Evolutionary conservation across 92 coral and sea anemone genomes (phyloP), one percentile per base, ranked within the genome.

Genomic region (Ricordea florida): DNA sequence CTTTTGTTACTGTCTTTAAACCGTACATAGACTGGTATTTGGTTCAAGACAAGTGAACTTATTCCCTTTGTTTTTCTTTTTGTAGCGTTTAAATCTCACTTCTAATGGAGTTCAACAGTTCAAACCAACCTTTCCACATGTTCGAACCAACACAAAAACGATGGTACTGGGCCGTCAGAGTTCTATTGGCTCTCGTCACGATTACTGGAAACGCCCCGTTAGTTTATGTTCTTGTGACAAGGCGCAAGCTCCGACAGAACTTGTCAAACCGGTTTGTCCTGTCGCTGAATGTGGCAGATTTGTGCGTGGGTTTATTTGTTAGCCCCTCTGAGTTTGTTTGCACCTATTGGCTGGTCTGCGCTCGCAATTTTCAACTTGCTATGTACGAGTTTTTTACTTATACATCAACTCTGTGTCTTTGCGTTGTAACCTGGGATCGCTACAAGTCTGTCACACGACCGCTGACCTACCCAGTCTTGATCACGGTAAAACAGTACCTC

Each of bases 331-430:
- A 73, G 37, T 41, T 57, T 13, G 30, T 47, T 1, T 73, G 80
- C 17, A 60, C 80, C 2, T 32, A 73, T 47, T 43, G 60, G 69
- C 13, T 32, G 5, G 13, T 11, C 11, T 73, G 80, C 38, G 41
- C 68, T 23, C n/a, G 80, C n/a, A 11, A 21, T 14, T 37, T 35
- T 2, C 58, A 73, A 15, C 69, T 73, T 0, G 80, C 80, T 6
- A 73, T 73, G 80, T 73, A 57, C 38, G 80, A 73, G 59, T 73
- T 73, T 6, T 73, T 73, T 52, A 69, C 59, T 34, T 73, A 73
- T 34, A 35, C 80, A 3, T 73, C 80, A 43, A 30, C 57, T 18
- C n/a, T 73, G 58, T 43, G 80, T 25, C 32, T 73, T 20, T 73
- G 69, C 31, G 33, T 60, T 28, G 58, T 73, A 58, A 59, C 80